phyloP scores from a whole-genome alignment of 2,113 vertebrate genomes.

The Diglossa brunneiventris region DNA sequence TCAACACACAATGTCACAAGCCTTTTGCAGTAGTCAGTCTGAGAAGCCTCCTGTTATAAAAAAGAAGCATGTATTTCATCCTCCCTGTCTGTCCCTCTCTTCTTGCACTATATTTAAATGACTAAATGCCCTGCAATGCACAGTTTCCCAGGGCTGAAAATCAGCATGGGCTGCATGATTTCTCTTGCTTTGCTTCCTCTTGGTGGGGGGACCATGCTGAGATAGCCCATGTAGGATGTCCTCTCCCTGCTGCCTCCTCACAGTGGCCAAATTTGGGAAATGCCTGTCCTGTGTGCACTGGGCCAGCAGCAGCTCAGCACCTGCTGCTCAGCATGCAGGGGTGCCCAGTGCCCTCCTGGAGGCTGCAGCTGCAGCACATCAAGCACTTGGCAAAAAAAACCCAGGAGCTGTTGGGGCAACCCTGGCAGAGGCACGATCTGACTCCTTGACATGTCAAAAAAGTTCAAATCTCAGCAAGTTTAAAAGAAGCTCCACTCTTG shows the following conservation, averaged over 20 bases:
- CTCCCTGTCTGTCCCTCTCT: neutral
- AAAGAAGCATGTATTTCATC: neutral
- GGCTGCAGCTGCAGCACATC: neutral
- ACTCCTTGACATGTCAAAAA: neutral
- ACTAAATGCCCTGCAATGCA: neutral
- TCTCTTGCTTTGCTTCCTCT: neutral
- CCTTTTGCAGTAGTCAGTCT: neutral
- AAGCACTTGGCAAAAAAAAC: neutral
- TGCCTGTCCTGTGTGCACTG: neutral
- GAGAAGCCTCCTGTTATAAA: neutral
- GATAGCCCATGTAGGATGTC: neutral
- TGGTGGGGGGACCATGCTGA: neutral
- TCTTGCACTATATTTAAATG: neutral
- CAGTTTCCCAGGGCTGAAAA: neutral
- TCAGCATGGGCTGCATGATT: neutral
- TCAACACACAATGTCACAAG: neutral
- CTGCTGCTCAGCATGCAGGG: neutral
- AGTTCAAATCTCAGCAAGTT: neutral
- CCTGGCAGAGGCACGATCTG: neutral
- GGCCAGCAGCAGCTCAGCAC: neutral
- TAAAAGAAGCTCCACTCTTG: neutral
- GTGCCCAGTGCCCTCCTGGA: neutral
- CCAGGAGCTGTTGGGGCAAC: neutral
- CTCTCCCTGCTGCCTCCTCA: slow-evolving; percentile 5
- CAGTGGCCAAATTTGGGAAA: slow-evolving; percentile 12